Percentiles rank a stretch among this genome's conserved stretches.
phyloP scores from a whole-genome alignment of 2,113 vertebrate genomes.

The Anolis carolinensis region DNA sequence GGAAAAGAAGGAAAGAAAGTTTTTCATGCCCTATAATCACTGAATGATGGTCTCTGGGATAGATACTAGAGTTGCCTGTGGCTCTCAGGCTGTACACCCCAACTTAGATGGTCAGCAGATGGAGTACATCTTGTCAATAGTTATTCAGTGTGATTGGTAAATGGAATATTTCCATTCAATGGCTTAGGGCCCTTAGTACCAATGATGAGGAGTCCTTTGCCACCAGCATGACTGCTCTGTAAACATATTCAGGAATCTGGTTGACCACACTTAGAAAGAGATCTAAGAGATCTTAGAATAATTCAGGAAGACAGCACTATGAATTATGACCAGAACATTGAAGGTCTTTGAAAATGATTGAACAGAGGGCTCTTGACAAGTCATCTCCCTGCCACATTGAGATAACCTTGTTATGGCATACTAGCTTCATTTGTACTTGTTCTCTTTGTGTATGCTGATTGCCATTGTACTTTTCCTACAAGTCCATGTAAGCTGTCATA shows the following conservation, averaged over 20 bases:
- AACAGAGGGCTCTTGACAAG: constrained; percentile 10
- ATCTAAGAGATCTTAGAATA: background rate
- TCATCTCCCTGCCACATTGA: constrained; percentile 1
- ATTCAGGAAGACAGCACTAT: background rate
- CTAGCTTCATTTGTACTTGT: constrained; percentile 62
- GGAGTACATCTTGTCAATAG: background rate
- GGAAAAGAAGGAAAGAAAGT: background rate
- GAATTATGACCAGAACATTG: background rate
- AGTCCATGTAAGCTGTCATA: constrained; percentile 50
- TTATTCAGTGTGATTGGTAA: background rate
- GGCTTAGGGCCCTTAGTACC: background rate
- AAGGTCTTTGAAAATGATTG: background rate
- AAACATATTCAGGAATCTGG: background rate
- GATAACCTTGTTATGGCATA: constrained; percentile 35
- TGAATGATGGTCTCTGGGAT: background rate
- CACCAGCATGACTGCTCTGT: background rate
- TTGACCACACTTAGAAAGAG: background rate
- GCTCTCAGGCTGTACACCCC: background rate
- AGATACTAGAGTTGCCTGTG: background rate
- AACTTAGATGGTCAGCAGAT: background rate
- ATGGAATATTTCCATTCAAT: background rate
- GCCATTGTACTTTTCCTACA: constrained; percentile 48
- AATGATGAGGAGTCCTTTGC: background rate
- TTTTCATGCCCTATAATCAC: background rate
- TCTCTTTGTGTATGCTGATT: constrained; percentile 63